Evolutionary conservation across 2,888 invertebrate species (phyloP).

Genomic region (Apeira syringaria): DNA sequence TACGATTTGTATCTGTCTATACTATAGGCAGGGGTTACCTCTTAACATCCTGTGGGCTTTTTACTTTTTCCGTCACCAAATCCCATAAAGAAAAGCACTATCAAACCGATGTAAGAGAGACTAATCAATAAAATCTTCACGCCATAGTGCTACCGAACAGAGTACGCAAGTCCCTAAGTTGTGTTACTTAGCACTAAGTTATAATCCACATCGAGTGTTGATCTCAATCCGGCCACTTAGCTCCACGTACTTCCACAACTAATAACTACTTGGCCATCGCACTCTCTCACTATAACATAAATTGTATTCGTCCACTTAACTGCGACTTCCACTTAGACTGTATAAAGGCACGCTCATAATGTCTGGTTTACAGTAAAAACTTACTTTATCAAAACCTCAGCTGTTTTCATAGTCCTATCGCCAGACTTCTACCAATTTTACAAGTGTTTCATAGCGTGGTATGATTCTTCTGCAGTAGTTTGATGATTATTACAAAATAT

Average conservation of each 20-base stretch:
- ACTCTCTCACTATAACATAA: slow-evolving; percentile 33
- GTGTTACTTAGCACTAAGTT: slow-evolving; percentile 22
- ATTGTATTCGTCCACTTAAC: slow-evolving; percentile 33
- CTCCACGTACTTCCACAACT: slow-evolving; percentile 26
- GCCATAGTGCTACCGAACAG: slow-evolving; percentile 7
- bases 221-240: slow-evolving; percentile 29
- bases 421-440: no score
- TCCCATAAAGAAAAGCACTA: no score
- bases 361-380: no score
- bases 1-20: no score
- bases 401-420: no score
- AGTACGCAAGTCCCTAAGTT: slow-evolving; percentile 13
- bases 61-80: no score
- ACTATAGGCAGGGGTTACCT: no score
- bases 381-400: no score
- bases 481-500: no score
- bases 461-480: no score
- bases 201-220: slow-evolving; percentile 20
- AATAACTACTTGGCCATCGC: slow-evolving; percentile 30
- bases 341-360: slow-evolving; percentile 18
- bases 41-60: no score
- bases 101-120: not conserved
- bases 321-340: slow-evolving; percentile 28
- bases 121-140: slow-evolving; percentile 14
- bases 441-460: no score